Percentiles rank a stretch among this genome's conserved stretches.
phyloP scores from a whole-genome alignment of 2,888 invertebrate genomes.

The Hirudinaria manillensis region DNA sequence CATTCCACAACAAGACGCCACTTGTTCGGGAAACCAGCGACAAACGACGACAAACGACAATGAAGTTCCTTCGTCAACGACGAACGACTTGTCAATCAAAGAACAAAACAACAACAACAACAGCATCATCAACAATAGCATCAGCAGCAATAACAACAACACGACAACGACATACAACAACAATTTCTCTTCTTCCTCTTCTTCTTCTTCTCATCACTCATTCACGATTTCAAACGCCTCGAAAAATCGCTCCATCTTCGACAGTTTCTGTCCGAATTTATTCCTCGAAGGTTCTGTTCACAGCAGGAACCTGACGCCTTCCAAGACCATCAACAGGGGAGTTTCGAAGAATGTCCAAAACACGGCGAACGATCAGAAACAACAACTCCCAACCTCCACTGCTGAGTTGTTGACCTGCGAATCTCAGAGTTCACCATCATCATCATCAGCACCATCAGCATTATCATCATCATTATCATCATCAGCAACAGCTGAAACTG shows the following conservation, averaged over 20 bases:
- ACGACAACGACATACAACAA: not conserved
- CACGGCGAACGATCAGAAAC: no score
- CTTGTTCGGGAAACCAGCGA: not conserved
- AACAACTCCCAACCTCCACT: no score
- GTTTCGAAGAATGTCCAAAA: no score
- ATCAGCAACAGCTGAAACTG: no score
- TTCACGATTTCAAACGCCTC: not conserved
- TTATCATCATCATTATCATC: no score
- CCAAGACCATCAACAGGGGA: not conserved
- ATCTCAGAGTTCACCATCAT: no score
- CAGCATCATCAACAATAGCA: not conserved
- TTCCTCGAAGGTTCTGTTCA: not conserved
- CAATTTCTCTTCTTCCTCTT: not conserved
- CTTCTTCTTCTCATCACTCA: not conserved
- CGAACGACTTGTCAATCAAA: not conserved
- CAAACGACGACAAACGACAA: no score
- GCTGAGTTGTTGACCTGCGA: no score
- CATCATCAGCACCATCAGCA: no score
- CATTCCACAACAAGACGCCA: not conserved
- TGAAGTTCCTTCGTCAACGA: not conserved
- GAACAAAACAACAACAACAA: not conserved
- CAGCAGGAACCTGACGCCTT: not conserved
- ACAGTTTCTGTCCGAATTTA: slow-evolving; percentile 10
- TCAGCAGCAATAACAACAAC: not conserved
- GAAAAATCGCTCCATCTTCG: not conserved